Base-by-base conservation (phyloP, 2,888 invertebrate species). In the Mythimna vitellina region DNA sequence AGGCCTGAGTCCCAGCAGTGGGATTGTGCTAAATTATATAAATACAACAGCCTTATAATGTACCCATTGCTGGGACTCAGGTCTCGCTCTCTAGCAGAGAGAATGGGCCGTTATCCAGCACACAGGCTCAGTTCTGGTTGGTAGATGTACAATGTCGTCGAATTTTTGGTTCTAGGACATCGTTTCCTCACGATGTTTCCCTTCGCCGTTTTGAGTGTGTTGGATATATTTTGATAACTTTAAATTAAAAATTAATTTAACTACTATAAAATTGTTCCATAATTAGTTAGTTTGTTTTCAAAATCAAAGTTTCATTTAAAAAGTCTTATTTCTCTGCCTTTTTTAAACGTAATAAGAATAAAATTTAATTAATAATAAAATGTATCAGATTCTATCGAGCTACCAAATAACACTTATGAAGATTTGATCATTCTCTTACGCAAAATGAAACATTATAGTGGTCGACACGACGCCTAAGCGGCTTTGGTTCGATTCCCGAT, bases 361-460 rank as follows among this genome's bases (percentile, higher is more conserved):
- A 49, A 42, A 65, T 75, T 58, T 17, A 65, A 75, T 56, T 22
- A 62, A 58, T 60, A 32, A 54, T 46, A 65, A 46, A 46, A 42
- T 32, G 9, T 69, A 29, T 68, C 54, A 22, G 64, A 58, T 65
- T 46, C 17, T 22, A 57, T 75, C 49, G 25, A 62, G 22, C 58
- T 80, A 76, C 38, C 49, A 29, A 12, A 42, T 10, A 53, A 73
- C 25, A 62, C 62, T 81, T 80, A 63, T 80, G 81, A 81, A 70
- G 35, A 67, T 73, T 80, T 68, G 5, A 68, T 70, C 0, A 38
- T 70, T 70, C 9, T 53, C 1, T 38, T n/a, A 9, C 4, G 25
- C 7, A 32, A 25, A 22, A 5, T 9, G 25, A 51, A 35, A 14
- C 7, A 9, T 49, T 46, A 0, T 17, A 46, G 1, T 9, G 10